phyloP scores from a whole-genome alignment of 1,140 invertebrate species.

The Drosophila pseudoobscura region DNA sequence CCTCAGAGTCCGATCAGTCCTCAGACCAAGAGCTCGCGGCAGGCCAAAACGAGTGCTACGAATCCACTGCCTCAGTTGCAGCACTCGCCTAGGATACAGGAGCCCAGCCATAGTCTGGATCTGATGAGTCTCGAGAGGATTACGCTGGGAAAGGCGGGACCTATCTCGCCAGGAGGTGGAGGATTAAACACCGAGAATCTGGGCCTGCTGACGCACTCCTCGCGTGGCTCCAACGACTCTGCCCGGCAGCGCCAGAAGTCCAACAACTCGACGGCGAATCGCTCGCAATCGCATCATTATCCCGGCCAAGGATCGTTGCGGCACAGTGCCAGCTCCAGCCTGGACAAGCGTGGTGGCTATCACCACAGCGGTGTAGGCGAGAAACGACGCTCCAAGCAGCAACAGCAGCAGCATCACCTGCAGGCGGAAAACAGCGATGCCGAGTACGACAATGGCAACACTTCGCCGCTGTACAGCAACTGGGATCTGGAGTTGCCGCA shows the following conservation, averaged over 20 bases:
- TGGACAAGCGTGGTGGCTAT: slow-evolving; percentile 83
- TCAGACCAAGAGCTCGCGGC: slow-evolving; percentile 70
- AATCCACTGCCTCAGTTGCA: slow-evolving; percentile 61
- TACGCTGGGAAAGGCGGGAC: slow-evolving; percentile 58
- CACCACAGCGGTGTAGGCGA: slow-evolving; percentile 83
- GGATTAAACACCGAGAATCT: slow-evolving; percentile 57
- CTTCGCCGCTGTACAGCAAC: slow-evolving; percentile 89
- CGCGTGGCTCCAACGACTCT: slow-evolving; percentile 75
- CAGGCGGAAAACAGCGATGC: slow-evolving; percentile 77
- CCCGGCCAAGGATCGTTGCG: slow-evolving; percentile 61
- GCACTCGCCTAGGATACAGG: slow-evolving; percentile 65
- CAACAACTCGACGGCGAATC: slow-evolving; percentile 65
- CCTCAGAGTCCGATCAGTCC: slow-evolving; percentile 83
- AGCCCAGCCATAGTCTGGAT: slow-evolving; percentile 61
- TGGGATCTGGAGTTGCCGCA: slow-evolving; percentile 89
- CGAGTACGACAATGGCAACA: slow-evolving; percentile 86
- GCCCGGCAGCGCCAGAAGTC: slow-evolving; percentile 66
- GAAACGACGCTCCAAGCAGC: slow-evolving; percentile 63
- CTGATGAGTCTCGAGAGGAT: slow-evolving; percentile 69
- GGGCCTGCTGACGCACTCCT: slow-evolving; percentile 76
- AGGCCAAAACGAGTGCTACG: slow-evolving; percentile 70
- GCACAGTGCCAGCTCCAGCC: slow-evolving; percentile 71
- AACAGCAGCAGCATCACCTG: slow-evolving; percentile 58
- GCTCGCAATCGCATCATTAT: slow-evolving; percentile 60
- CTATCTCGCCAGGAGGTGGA: slow-evolving; percentile 65